phyloP scores from a whole-genome alignment of 2,113 vertebrate species.

The Reinhardtius hippoglossoides region DNA sequence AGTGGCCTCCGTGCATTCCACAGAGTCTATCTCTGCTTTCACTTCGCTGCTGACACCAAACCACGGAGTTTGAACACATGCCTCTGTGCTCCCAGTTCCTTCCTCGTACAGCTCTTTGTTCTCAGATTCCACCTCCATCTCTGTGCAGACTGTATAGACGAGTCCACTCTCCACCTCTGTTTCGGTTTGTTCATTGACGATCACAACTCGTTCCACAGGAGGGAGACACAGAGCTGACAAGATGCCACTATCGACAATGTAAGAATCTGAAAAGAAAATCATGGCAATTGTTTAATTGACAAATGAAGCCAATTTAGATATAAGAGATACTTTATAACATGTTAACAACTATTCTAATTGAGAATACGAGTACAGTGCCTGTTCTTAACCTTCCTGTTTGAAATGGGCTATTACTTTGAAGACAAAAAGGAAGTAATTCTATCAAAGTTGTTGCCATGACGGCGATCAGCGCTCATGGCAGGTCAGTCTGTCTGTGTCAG shows the following conservation, averaged over 20 bases:
- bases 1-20: slow-evolving; percentile 18
- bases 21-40: slow-evolving; percentile 57
- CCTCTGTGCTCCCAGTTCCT: slow-evolving; percentile 18
- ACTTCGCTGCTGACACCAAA: slow-evolving; percentile 46
- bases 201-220: slow-evolving; percentile 70
- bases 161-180: slow-evolving; percentile 45
- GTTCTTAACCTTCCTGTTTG: too few species aligned
- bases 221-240: slow-evolving; percentile 75
- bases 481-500: too few species aligned
- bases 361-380: neutral
- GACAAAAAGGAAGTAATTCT: too few species aligned
- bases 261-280: slow-evolving; percentile 58
- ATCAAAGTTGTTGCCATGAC: too few species aligned
- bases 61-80: slow-evolving; percentile 54
- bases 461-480: too few species aligned
- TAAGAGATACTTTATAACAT: neutral
- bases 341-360: neutral
- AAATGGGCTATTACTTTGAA: too few species aligned
- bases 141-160: slow-evolving; percentile 71
- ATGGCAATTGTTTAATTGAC: neutral
- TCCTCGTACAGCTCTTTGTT: slow-evolving; percentile 58
- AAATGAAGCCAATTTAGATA: neutral
- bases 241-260: slow-evolving; percentile 71
- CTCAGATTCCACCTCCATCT: slow-evolving; percentile 78
- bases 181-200: slow-evolving; percentile 65